Evolutionary conservation across 2,113 vertebrate species (phyloP).

Genomic region (Oryzias celebensis): DNA sequence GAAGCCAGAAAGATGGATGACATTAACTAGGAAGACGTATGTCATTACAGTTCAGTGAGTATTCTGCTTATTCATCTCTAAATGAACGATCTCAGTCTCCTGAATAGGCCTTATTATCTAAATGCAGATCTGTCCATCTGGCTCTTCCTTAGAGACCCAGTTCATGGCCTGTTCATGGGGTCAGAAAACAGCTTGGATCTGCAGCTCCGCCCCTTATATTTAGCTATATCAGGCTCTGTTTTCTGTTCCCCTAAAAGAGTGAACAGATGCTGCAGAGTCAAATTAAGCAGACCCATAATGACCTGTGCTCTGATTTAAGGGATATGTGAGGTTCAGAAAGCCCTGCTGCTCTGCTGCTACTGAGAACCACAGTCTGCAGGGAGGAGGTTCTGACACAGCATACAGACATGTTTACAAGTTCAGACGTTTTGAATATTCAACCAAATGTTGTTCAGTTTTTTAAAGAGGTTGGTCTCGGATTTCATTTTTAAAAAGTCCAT

Average conservation of each 20-base stretch:
- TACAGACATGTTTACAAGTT: too few species aligned
- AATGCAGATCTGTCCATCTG: background rate
- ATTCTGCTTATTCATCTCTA: constrained; percentile 5
- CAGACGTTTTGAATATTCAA: too few species aligned
- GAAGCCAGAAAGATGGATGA: background rate
- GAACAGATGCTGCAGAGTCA: constrained; percentile 68
- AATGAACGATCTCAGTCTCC: constrained; percentile 10
- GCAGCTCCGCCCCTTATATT: constrained; percentile 5
- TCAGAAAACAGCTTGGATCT: constrained; percentile 23
- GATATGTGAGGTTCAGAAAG: background rate
- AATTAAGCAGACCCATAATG: constrained; percentile 53
- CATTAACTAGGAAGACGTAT: background rate
- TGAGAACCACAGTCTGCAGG: too few species aligned
- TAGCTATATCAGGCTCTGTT: constrained; percentile 7
- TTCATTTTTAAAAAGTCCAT: too few species aligned
- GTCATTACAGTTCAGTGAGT: background rate
- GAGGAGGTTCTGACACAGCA: too few species aligned
- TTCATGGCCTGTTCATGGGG: constrained; percentile 35
- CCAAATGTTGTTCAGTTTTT: too few species aligned
- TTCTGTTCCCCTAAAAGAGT: constrained; percentile 25
- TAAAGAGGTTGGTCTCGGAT: too few species aligned
- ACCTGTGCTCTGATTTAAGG: constrained; percentile 45
- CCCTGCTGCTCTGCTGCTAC: constrained; percentile 9
- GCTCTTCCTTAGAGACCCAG: constrained; percentile 24
- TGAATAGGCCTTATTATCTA: constrained; percentile 18